Evolutionary conservation across 2,113 vertebrate genomes (phyloP).

Genomic region (Nesospiza acunhae): DNA sequence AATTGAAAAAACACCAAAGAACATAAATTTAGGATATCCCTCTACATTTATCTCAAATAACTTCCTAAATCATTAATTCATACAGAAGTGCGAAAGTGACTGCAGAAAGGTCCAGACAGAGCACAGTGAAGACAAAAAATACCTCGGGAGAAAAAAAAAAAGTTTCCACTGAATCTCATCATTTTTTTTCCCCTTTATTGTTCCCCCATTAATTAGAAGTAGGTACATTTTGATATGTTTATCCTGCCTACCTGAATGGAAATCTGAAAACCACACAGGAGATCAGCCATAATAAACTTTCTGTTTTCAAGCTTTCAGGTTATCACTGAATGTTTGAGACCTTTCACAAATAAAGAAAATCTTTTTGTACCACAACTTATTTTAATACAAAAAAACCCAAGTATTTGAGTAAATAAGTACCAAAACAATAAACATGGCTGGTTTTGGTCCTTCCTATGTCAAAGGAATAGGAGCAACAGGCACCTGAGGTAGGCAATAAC

Average conservation of each 20-base stretch:
- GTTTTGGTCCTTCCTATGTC: background rate
- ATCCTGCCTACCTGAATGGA: background rate
- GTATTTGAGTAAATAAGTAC: background rate
- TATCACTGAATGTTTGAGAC: background rate
- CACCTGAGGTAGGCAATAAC: background rate
- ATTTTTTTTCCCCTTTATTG: background rate
- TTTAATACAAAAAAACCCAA: background rate
- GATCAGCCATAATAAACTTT: background rate
- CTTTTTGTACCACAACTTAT: background rate
- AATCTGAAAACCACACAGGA: background rate
- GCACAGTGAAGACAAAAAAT: background rate
- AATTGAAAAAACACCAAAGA: background rate
- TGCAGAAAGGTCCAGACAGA: background rate
- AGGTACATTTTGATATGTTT: background rate
- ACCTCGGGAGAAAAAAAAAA: background rate
- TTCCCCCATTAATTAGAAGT: background rate
- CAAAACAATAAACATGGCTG: background rate
- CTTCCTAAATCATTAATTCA: background rate
- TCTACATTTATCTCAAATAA: background rate
- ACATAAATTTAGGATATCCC: background rate
- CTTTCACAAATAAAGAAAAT: background rate
- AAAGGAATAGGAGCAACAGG: background rate
- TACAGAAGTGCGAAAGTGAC: background rate
- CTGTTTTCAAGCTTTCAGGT: background rate
- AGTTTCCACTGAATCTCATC: background rate